Evolutionary conservation across 2,797 vertebrate genomes (phyloP).

Genomic region (Intellagama lesueurii): DNA sequence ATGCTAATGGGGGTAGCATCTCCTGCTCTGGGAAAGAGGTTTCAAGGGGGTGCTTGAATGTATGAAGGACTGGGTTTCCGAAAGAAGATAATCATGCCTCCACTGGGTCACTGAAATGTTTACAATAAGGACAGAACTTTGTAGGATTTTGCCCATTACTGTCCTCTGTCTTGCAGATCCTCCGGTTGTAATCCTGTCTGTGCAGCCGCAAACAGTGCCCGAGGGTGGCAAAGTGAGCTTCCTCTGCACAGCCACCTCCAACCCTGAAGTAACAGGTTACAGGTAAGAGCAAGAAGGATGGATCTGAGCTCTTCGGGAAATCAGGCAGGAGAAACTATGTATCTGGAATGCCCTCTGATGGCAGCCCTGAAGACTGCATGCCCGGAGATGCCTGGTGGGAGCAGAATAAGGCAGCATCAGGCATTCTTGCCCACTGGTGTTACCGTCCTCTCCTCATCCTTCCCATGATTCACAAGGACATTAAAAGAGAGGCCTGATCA

Average conservation of each 20-base stretch:
- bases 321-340: slow-evolving; percentile 82
- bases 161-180: slow-evolving; percentile 80
- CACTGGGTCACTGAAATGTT: background rate
- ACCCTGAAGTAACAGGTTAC: slow-evolving; percentile 91
- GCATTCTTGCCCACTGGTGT: too few relatives aligned
- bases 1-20: background rate
- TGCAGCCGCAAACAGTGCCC: slow-evolving; percentile 88
- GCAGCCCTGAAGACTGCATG: slow-evolving; percentile 64
- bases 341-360: slow-evolving; percentile 82
- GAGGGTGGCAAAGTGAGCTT: slow-evolving; percentile 91
- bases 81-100: too few relatives aligned
- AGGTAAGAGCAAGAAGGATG: slow-evolving; percentile 76
- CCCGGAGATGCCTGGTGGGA: background rate
- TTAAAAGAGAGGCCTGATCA: too few relatives aligned
- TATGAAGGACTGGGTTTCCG: background rate
- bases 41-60: background rate
- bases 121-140: background rate
- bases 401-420: background rate
- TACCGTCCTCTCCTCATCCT: too few relatives aligned
- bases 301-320: slow-evolving; percentile 28
- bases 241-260: slow-evolving; percentile 89
- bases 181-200: slow-evolving; percentile 89
- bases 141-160: background rate
- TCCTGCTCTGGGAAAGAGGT: background rate
- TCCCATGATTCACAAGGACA: background rate